Conservation (phyloP, 2,113 vertebrate species). For the Ranitomeya imitator region DNA sequence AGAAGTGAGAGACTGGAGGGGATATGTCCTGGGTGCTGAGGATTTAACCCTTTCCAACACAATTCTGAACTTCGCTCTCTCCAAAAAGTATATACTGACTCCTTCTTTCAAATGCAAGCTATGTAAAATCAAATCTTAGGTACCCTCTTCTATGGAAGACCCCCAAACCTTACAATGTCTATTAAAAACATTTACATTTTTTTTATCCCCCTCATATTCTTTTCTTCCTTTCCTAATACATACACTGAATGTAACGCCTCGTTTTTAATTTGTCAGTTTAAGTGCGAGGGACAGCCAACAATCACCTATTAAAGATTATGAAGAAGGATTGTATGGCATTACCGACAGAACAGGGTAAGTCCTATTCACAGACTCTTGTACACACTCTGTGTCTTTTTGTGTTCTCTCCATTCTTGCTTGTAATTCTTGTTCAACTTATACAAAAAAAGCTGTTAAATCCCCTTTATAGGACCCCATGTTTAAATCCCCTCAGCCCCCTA, state of each 20-base stretch:
- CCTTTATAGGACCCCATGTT: constrained; percentile 83
- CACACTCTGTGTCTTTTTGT: constrained; percentile 82
- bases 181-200: background rate
- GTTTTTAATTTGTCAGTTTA: background rate
- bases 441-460: constrained; percentile 98
- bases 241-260: background rate
- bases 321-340: constrained; percentile 63
- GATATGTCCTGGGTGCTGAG: constrained; percentile 21
- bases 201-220: background rate
- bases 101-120: background rate
- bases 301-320: constrained; percentile 28
- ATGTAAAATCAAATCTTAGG: background rate
- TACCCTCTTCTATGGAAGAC: background rate
- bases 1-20: constrained; percentile 35
- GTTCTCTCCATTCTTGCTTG: constrained; percentile 75
- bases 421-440: constrained; percentile 83
- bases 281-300: background rate
- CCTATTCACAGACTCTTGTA: constrained; percentile 94
- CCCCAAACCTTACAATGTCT: background rate
- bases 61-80: background rate
- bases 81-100: background rate
- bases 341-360: constrained; percentile 90
- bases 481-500: constrained; percentile 61
- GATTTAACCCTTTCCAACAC: constrained; percentile 30
- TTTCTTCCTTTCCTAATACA: background rate